These are phyloP conservation scores for Melinopterus prodromus DNA, from an alignment of 2,888 invertebrate genomes.

Conservation along the genomic window DNA sequence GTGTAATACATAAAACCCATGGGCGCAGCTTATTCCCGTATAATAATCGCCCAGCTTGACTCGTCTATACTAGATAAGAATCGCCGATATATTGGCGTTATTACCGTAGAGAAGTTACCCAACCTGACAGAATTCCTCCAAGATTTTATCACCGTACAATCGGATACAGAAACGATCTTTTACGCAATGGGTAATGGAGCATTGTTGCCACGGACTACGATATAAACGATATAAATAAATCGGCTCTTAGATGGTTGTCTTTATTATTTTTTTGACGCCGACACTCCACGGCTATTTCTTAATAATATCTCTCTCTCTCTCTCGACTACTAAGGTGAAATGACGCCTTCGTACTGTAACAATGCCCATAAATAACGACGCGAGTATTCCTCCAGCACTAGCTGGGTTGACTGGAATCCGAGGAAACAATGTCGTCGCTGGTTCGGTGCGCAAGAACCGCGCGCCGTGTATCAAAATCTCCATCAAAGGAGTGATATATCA, in stretches of 20 bases:
- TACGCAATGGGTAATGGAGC: not conserved
- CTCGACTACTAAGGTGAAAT: not conserved
- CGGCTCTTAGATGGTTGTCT: not conserved
- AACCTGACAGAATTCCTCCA: not conserved
- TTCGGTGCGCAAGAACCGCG: conserved; percentile 15
- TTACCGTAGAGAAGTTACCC: not conserved
- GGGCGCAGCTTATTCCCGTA: not conserved
- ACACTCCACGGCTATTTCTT: not conserved
- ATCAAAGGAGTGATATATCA: conserved; percentile 21
- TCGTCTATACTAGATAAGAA: not conserved
- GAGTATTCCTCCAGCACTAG: not conserved
- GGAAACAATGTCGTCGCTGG: conserved; percentile 19
- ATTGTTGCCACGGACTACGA: not conserved
- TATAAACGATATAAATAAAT: conserved; percentile 4
- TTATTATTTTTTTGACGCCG: not conserved
- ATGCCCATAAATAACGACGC: conserved; percentile 21
- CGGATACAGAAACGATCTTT: not conserved
- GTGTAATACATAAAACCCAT: not conserved
- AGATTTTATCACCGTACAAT: not conserved
- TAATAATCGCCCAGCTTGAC: not conserved
- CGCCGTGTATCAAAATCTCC: conserved; percentile 20
- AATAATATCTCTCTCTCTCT: not conserved
- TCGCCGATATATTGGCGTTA: not conserved
- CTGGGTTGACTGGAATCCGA: conserved; percentile 20
- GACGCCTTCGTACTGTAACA: conserved; percentile 15